Percentiles rank a stretch among this genome's conserved stretches.
Evolutionary conservation across 2,888 invertebrate genomes (phyloP).

Genomic region (Camptogramma bilineatum): DNA sequence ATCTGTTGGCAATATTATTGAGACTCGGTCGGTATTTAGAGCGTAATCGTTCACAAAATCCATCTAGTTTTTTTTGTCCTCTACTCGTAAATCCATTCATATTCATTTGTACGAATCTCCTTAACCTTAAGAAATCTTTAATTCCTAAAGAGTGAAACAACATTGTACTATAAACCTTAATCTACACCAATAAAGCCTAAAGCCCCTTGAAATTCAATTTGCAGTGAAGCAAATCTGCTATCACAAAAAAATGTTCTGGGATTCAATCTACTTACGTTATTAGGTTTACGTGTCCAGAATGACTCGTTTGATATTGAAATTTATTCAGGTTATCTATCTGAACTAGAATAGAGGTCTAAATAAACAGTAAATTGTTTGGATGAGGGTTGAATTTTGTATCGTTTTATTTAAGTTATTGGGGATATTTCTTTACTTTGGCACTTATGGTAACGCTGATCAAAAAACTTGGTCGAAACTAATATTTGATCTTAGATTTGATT

Average conservation of each 20-base stretch:
- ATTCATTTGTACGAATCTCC: too few relatives aligned
- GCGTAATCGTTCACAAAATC: too few relatives aligned
- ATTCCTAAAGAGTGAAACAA: background rate
- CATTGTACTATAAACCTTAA: background rate
- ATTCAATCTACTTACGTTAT: conserved; percentile 74
- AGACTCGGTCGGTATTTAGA: too few relatives aligned
- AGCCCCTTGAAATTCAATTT: background rate
- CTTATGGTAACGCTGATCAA: background rate
- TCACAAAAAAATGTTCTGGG: conserved; percentile 67
- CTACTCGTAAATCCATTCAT: too few relatives aligned
- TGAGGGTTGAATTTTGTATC: conserved; percentile 43
- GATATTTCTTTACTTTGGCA: conserved; percentile 8
- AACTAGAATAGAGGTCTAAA: conserved; percentile 52
- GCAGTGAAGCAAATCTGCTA: conserved; percentile 25
- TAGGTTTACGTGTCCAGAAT: conserved; percentile 69
- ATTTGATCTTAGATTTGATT: background rate
- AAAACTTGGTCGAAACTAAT: conserved; percentile 10
- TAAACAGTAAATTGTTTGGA: conserved; percentile 52
- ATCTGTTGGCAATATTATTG: background rate
- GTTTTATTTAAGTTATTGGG: conserved; percentile 28
- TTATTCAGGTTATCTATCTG: conserved; percentile 59
- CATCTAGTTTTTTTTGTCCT: too few relatives aligned
- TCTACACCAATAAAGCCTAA: conserved; percentile 21
- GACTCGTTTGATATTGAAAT: conserved; percentile 63
- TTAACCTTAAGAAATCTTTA: too few relatives aligned